Base-by-base conservation (phyloP, 37 sponge, comb jelly and placozoan genomes). In the Theonella swinhoei region DNA sequence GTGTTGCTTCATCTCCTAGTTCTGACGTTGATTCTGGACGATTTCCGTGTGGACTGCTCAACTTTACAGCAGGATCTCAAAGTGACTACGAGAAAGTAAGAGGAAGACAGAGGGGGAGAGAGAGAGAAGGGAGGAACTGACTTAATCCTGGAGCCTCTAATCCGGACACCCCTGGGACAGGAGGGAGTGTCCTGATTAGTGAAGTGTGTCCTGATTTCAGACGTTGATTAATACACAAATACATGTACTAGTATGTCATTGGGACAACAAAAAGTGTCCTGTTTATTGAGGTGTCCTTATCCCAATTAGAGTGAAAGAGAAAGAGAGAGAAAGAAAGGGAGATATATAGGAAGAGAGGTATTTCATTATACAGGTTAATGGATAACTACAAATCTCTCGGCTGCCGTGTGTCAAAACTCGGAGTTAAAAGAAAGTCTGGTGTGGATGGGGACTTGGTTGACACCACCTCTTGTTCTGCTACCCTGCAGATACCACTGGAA, bases 61-160 rank as follows among this genome's bases (percentile, higher is more conserved):
- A 32, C 62, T 28, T 54, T 90, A 30, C 90, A 90, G 76, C 54
- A 80, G 26, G 90, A 90, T 58, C 65, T 90, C 3, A 75, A 68
- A 42, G 30, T 90, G 22, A 36, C 85, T 41, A 71, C 73, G 4
- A 79, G 34, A 2, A 89, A 79, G 90, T 89, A 39, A 69, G 83
- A 39, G 1, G 42, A 7, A 54, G 54, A 47, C 11, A 47, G 54
- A 47, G 7, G 54, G 54, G 54, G 54, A 47, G n/a, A n/a, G n/a
- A n/a, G n/a, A n/a, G n/a, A n/a, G n/a, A n/a, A n/a, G n/a, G n/a
- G n/a, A n/a, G n/a, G n/a, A n/a, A n/a, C n/a, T n/a, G n/a, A n/a
- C n/a, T n/a, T n/a, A n/a, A n/a, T n/a, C n/a, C n/a, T n/a, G n/a
- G n/a, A n/a, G n/a, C n/a, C n/a, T n/a, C n/a, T n/a, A n/a, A n/a